Conservation (phyloP, 23 tunicate genomes). For the Ascidia mentula region DNA sequence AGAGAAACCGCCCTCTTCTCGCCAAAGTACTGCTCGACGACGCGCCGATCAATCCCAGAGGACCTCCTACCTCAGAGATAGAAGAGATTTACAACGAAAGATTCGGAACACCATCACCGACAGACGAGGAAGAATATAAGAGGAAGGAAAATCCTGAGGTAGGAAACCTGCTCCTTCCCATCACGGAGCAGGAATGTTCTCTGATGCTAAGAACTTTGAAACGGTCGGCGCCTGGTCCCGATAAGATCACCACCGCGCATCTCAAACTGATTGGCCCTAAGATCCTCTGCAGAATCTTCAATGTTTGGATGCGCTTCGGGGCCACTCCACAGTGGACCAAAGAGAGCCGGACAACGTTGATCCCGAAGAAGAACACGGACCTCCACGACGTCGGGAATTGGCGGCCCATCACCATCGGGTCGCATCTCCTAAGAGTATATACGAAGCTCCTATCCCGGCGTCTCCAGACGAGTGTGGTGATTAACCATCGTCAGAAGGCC, state of each 20-base stretch:
- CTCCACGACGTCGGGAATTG: background rate
- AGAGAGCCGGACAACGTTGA: background rate
- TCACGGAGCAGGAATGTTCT: background rate
- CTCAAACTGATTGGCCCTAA: background rate
- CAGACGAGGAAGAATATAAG: background rate
- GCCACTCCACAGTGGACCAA: background rate
- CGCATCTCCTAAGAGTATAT: background rate
- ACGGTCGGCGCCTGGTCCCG: background rate
- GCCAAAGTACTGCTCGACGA: background rate
- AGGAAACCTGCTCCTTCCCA: background rate
- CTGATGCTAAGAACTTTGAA: background rate
- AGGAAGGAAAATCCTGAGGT: background rate
- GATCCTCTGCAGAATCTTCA: background rate
- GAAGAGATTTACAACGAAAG: background rate
- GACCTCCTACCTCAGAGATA: background rate
- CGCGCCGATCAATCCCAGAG: slow-evolving; percentile 6
- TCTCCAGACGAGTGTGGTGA: background rate
- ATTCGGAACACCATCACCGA: background rate
- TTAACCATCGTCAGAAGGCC: slow-evolving; percentile 7
- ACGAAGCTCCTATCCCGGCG: background rate
- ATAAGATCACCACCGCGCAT: background rate
- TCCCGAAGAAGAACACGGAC: background rate
- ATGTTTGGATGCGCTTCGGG: slow-evolving; percentile 3
- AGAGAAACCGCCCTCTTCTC: background rate
- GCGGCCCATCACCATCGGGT: background rate